Conservation (phyloP, 2,888 invertebrate species). For the Lathronympha strigana region DNA sequence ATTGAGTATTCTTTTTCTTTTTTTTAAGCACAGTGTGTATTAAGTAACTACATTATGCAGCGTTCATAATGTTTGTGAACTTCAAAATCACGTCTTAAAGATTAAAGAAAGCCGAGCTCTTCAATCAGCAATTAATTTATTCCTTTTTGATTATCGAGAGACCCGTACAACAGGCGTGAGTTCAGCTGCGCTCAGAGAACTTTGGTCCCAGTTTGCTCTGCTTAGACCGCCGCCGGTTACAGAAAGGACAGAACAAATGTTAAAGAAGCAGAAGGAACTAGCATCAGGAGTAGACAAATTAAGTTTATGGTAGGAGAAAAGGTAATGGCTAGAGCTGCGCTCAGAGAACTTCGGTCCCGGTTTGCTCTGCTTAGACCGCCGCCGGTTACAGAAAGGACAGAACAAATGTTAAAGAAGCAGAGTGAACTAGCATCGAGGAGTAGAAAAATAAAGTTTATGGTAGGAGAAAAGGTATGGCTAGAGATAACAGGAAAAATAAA, state of each 20-base stretch:
- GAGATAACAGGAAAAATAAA: constrained; percentile 5
- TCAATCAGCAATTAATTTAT: constrained; percentile 36
- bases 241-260: constrained; percentile 1
- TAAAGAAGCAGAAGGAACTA: constrained; percentile 8
- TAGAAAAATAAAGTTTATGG: constrained; percentile 6
- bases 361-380: constrained; percentile 38
- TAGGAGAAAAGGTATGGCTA: constrained; percentile 23
- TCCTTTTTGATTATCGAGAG: constrained; percentile 41
- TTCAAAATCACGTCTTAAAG: too few relatives aligned
- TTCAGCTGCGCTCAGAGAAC: constrained; percentile 38
- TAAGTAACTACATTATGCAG: too few relatives aligned
- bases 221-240: constrained; percentile 27
- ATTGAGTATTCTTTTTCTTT: too few relatives aligned
- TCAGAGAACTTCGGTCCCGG: constrained; percentile 40
- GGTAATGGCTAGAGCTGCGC: constrained; percentile 23
- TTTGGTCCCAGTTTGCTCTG: constrained; percentile 38
- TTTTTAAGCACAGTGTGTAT: too few relatives aligned
- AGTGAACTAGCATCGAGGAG: background rate
- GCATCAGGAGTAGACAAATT: background rate
- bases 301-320: constrained; percentile 13
- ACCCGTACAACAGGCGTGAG: constrained; percentile 38
- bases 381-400: background rate
- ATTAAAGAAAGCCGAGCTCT: too few relatives aligned
- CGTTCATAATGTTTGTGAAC: too few relatives aligned
- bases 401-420: constrained; percentile 17